phyloP scores from a whole-genome alignment of 2,888 invertebrate genomes.

The Erebia palarica region DNA sequence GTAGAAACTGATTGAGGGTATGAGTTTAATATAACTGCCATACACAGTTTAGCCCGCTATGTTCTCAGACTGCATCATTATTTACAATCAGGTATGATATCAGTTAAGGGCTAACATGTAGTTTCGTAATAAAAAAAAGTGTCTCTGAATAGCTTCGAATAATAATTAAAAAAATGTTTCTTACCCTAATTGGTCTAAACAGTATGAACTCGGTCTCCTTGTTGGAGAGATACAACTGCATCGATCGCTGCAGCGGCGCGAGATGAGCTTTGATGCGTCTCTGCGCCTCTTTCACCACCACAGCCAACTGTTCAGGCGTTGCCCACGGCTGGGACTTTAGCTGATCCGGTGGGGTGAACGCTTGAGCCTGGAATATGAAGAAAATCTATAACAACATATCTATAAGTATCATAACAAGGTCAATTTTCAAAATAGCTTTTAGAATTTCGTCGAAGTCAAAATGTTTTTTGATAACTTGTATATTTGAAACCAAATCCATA shows the following conservation, averaged over 20 bases:
- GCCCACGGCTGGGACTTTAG: constrained; percentile 77
- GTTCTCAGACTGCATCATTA: too few species aligned
- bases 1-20: too few species aligned
- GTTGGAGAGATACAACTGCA: constrained; percentile 98
- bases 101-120: too few species aligned
- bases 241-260: constrained; percentile 91
- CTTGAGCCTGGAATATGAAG: constrained; percentile 56
- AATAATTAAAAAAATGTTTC: constrained; percentile 16
- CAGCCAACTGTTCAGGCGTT: constrained; percentile 87
- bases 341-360: constrained; percentile 59
- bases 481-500: too few species aligned
- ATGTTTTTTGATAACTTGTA: too few species aligned
- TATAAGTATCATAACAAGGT: background rate
- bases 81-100: too few species aligned
- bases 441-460: too few species aligned
- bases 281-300: constrained; percentile 89
- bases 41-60: too few species aligned
- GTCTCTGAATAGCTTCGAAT: too few species aligned
- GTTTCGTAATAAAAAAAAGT: too few species aligned
- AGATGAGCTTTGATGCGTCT: constrained; percentile 90
- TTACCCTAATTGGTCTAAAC: constrained; percentile 94
- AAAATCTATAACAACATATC: background rate
- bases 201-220: constrained; percentile 98
- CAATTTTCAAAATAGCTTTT: too few species aligned
- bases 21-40: too few species aligned